Percentiles rank a stretch among this genome's conserved stretches.
These are phyloP conservation scores for Chaetodon trifasciatus DNA, from an alignment of 2,797 vertebrate genomes.

Conservation along the genomic window DNA sequence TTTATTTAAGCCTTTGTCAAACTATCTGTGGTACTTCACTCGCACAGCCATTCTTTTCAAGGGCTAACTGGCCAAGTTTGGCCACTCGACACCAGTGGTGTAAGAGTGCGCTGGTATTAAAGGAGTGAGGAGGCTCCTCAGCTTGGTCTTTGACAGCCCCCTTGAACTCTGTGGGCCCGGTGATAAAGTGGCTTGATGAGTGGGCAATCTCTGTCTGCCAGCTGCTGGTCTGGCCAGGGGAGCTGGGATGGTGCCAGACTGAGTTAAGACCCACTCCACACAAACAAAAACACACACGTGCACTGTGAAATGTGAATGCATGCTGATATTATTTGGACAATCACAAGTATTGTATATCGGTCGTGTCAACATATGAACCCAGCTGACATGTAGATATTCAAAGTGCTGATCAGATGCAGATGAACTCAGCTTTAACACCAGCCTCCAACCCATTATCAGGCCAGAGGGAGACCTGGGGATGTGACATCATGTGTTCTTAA, in stretches of 20 bases:
- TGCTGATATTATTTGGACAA: neutral
- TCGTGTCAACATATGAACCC: neutral
- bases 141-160: constrained; percentile 81
- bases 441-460: neutral
- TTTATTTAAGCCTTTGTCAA: constrained; percentile 74
- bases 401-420: neutral
- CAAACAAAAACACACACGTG: constrained; percentile 45
- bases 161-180: constrained; percentile 80
- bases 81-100: constrained; percentile 62
- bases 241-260: constrained; percentile 71
- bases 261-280: constrained; percentile 52
- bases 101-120: constrained; percentile 57
- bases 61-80: constrained; percentile 61
- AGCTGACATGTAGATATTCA: neutral
- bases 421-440: neutral
- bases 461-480: constrained; percentile 6
- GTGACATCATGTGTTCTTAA: constrained; percentile 11
- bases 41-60: constrained; percentile 52
- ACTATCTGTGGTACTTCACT: constrained; percentile 65
- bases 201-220: constrained; percentile 81
- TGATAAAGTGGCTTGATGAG: constrained; percentile 87
- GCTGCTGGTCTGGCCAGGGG: constrained; percentile 75
- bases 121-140: constrained; percentile 72
- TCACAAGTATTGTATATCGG: neutral
- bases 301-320: constrained; percentile 28